phyloP scores from a whole-genome alignment of 2,888 invertebrate genomes.

The Plebejus anna region DNA sequence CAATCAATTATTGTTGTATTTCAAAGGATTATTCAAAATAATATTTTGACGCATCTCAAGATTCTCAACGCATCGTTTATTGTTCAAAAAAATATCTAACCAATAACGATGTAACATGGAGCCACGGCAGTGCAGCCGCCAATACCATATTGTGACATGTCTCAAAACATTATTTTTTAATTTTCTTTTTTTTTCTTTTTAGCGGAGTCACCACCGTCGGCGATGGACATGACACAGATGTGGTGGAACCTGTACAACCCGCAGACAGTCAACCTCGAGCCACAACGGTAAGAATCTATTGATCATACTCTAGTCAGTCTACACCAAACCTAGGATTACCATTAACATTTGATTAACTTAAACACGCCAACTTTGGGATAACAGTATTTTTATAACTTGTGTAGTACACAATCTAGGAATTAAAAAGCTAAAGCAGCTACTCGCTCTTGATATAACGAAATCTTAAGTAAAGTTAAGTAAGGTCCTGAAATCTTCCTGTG shows the following conservation, averaged over 20 bases:
- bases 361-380: too few species aligned
- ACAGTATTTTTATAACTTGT: too few species aligned
- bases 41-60: not conserved
- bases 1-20: not conserved
- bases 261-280: slow-evolving; percentile 79
- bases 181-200: slow-evolving; percentile 43
- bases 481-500: too few species aligned
- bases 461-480: too few species aligned
- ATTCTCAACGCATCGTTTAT: not conserved
- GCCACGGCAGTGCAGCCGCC: not conserved
- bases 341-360: too few species aligned
- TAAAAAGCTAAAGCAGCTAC: too few species aligned
- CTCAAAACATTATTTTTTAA: not conserved
- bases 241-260: slow-evolving; percentile 83
- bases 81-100: not conserved
- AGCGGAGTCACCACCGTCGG: slow-evolving; percentile 64
- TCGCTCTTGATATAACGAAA: too few species aligned
- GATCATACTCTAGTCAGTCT: not conserved
- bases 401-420: too few species aligned
- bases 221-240: slow-evolving; percentile 29
- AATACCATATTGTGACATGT: not conserved
- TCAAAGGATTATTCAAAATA: slow-evolving; percentile 2
- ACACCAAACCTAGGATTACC: too few species aligned
- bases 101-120: not conserved
- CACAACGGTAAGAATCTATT: slow-evolving; percentile 60